Evolutionary conservation across 1,140 invertebrate genomes (phyloP), one percentile per base, ranked within the genome.

Genomic region (Drosophila ironensis): DNA sequence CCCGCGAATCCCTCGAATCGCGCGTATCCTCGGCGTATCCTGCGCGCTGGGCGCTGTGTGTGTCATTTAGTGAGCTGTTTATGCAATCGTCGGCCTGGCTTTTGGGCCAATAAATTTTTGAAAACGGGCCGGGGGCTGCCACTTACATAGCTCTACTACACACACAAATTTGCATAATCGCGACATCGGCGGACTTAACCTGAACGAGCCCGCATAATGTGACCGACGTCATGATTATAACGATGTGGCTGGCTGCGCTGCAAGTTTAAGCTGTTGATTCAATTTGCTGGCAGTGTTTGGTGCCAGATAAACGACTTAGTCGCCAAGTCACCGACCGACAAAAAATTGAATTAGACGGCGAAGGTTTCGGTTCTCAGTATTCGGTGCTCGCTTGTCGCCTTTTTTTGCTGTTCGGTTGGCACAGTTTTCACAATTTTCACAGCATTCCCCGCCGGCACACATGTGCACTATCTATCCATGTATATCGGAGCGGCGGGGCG

Each of bases 301-400:
- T 30, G 48, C 69, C 78, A 78, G 77, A 84, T 82, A 82, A 82
- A 86, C 77, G 77, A 82, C 77, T 82, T 82, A 82, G 78, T 53
- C 41, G 45, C 30, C 42, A 37, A 71, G 77, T 68, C 44, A 35
- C 42, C 41, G 22, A 30, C 3, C 28, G 28, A 30, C 37, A 57
- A 68, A 50, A 63, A 82, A 82, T 82, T 82, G 63, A 82, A 84
- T 78, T 84, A 84, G 69, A 9, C 41, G 30, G 8, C 30, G n/a
- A 12, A n/a, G 24, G 37, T 17, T 14, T 2, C 7, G 24, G 12
- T 7, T 37, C 16, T 14, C 11, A 14, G 27, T 28, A 12, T 33
- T 14, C 3, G 3, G 14, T 37, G 12, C 7, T 35, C 2, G 2
- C 1, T 12, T 4, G 11, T 37, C 14, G 5, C 5, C 6, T 8